Base-by-base conservation (phyloP, 2,113 vertebrate species). In the Clupea harengus region DNA sequence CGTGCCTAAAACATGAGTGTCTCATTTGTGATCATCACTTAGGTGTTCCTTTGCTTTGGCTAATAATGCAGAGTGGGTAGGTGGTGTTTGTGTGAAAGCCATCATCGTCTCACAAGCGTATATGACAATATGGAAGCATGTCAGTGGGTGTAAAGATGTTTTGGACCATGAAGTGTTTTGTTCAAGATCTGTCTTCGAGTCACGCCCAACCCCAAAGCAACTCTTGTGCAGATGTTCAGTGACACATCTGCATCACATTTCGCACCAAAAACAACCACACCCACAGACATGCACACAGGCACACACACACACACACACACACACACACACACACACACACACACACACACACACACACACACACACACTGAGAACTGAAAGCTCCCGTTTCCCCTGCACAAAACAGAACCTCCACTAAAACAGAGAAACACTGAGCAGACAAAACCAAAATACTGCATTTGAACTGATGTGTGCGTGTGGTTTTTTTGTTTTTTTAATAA, bases 81-180 rank as follows among this genome's bases (percentile, higher is more conserved):
- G 67, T 4, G 28, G 28, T 75, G 28, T 75, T 39, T 72, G 67
- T 72, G 67, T 72, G 67, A 72, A 32, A 1, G 1, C 22, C 28
- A 67, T 75, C 0, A 32, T 39, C 32, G 32, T 28, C 13, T 28
- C 11, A 67, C n/a, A 67, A 67, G 67, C 39, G 39, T 39, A 75
- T 39, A 67, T 67, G 60, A 32, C 28, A 75, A 75, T 75, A 75
- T 75, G 28, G 67, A 32, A 75, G 67, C 67, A 75, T 75, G 67
- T 75, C 67, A 75, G 67, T 39, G 4, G 0, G 32, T 78, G 13
- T 78, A 18, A 78, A 32, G 13, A 32, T 15, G 32, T 39, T 78
- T 39, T 39, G 72, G 72, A 1, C 39, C 28, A 44, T 78, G 28
- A 15, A 3, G 25, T 78, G 4, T 78, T 75, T 6, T 67, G 22